These are phyloP conservation scores for Lepidotrigona ventralis DNA, from an alignment of 1,140 invertebrate genomes.

Conservation along the genomic window DNA sequence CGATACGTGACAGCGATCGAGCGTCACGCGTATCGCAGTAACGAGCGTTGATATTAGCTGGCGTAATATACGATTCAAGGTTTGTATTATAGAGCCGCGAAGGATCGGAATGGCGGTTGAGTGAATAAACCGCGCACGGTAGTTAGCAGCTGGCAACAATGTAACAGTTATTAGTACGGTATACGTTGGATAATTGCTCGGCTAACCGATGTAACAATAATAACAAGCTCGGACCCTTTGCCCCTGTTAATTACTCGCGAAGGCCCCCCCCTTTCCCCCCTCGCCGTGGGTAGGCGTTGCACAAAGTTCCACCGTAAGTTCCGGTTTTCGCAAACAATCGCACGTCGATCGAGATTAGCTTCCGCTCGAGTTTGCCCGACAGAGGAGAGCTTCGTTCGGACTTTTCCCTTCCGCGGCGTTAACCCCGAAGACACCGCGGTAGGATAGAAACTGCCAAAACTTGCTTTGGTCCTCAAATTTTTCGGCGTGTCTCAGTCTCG, in stretches of 20 bases:
- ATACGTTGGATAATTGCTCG: constrained; percentile 25
- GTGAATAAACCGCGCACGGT: constrained; percentile 16
- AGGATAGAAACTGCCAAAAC: too few species aligned
- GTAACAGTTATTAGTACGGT: constrained; percentile 5
- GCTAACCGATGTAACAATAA: constrained; percentile 27
- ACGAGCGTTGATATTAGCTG: background rate
- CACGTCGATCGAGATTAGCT: background rate
- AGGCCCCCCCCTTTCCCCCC: too few species aligned
- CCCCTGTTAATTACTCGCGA: constrained; percentile 17
- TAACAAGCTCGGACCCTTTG: background rate
- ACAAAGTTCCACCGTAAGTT: background rate
- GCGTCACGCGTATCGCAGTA: too few species aligned
- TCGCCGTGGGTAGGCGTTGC: background rate
- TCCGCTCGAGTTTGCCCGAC: background rate
- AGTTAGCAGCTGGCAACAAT: constrained; percentile 8
- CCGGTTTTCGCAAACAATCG: background rate
- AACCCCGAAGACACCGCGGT: too few species aligned
- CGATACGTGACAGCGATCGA: background rate
- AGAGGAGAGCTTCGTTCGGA: background rate
- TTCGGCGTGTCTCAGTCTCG: background rate
- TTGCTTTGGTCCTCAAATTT: background rate
- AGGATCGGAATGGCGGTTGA: background rate
- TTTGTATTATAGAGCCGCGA: background rate
- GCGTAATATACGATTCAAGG: background rate
- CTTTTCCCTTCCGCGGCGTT: background rate